phyloP scores from a whole-genome alignment of 2,113 vertebrate genomes.

The Psittacus erithacus region DNA sequence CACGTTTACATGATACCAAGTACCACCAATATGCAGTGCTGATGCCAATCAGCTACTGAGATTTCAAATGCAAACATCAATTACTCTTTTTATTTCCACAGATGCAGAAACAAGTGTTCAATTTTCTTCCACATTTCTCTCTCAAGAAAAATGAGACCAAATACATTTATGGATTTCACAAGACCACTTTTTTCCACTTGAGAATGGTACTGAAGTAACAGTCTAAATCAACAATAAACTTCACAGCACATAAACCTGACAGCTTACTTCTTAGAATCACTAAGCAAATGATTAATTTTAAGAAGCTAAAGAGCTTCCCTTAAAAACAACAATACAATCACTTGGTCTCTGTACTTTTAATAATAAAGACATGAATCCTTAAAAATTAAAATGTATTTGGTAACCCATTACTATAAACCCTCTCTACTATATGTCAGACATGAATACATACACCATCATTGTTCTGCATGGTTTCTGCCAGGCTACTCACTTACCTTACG shows the following conservation, averaged over 20 bases:
- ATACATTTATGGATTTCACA: neutral
- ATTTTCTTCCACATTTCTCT: neutral
- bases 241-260: neutral
- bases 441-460: neutral
- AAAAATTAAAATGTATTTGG: neutral
- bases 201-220: neutral
- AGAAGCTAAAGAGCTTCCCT: neutral
- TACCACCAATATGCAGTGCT: neutral
- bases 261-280: neutral
- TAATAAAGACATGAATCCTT: neutral
- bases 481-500: slow-evolving; percentile 35
- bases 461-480: neutral
- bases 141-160: neutral
- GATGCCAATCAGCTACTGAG: neutral
- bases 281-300: neutral
- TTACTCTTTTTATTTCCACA: neutral
- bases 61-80: neutral
- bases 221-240: neutral
- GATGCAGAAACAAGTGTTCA: neutral
- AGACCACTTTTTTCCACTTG: neutral
- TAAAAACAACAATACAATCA: neutral
- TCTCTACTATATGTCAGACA: neutral
- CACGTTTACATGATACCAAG: neutral
- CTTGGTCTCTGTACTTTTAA: neutral
- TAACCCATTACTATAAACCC: neutral